Evolutionary conservation across 2,113 vertebrate genomes (phyloP), one percentile per base, ranked within the genome.

Genomic region (Sinosuthora webbiana): DNA sequence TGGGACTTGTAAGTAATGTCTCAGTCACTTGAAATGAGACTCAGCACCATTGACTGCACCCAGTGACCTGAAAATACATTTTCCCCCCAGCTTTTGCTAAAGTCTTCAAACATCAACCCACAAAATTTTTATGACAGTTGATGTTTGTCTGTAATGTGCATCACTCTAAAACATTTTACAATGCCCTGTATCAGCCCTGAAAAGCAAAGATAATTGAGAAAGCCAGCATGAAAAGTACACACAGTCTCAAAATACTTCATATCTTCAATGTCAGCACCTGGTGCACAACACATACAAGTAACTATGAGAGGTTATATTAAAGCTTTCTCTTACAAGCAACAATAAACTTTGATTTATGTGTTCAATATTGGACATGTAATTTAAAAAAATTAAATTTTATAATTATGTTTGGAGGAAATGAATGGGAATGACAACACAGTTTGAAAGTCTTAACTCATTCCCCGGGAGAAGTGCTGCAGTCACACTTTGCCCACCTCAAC

Each of bases 1-100:
- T 27, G 19, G 83, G 56, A 53, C 70, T 93, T 89, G 6, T 20
- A 76, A 85, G 35, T 52, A 80, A 31, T 64, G 81, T 67, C 45
- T 75, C 50, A 57, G 83, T 49, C 55, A 87, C 49, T 49, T 55
- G 69, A 77, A 89, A 70, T 70, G 24, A 71, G 31, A 52, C 13
- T 67, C 57, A 53, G 24, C 35, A 59, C 49, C 20, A 75, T 8
- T 87, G 60, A 65, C 78, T 81, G 23, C 45, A 70, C 35, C 55
- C 64, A 81, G 13, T 87, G 68, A 83, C 83, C 68, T 69, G 79
- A 91, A 94, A 86, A 94, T 65, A 57, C 33, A 45, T 95, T 80
- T 91, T 30, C 33, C 59, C 14, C n/a, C 28, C 9, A 62, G 81
- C 39, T 87, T 65, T 83, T 69, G 6, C 31, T 73, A 44, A 90